These are phyloP conservation scores for Hiodon alosoides DNA, from an alignment of 2,113 vertebrate species.

Conservation along the genomic window DNA sequence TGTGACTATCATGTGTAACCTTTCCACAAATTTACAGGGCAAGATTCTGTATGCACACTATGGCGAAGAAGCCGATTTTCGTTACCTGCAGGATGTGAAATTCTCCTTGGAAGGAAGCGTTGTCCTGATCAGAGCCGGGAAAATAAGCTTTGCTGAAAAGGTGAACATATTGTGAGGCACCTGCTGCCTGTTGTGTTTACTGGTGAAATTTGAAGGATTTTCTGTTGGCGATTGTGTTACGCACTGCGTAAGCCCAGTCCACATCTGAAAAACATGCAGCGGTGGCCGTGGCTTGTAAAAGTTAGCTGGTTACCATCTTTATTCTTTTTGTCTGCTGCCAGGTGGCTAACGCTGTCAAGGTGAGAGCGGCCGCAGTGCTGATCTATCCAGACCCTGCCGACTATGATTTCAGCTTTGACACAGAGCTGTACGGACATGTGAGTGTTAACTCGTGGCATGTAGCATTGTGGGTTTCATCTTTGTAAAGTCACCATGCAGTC, in stretches of 20 bases:
- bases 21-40: constrained; percentile 59
- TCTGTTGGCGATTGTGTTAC: too few relatives aligned
- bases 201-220: too few relatives aligned
- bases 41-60: constrained; percentile 77
- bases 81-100: constrained; percentile 27
- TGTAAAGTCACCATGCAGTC: background rate
- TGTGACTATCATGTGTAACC: background rate
- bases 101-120: constrained; percentile 56
- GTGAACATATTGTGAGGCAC: constrained; percentile 36
- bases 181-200: background rate
- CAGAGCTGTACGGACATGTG: constrained; percentile 78
- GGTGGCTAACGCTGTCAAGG: constrained; percentile 74
- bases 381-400: constrained; percentile 65
- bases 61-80: constrained; percentile 70
- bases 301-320: background rate
- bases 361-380: constrained; percentile 69
- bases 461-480: background rate
- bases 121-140: constrained; percentile 73
- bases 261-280: too few relatives aligned
- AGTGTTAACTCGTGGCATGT: constrained; percentile 38
- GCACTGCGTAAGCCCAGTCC: background rate
- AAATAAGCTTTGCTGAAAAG: constrained; percentile 81
- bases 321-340: constrained; percentile 32
- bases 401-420: background rate
- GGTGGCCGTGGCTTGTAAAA: too few relatives aligned